phyloP scores from a whole-genome alignment of 30 jellyfish, hydroid and myxozoan species.

The Haliclystus octoradiatus region DNA sequence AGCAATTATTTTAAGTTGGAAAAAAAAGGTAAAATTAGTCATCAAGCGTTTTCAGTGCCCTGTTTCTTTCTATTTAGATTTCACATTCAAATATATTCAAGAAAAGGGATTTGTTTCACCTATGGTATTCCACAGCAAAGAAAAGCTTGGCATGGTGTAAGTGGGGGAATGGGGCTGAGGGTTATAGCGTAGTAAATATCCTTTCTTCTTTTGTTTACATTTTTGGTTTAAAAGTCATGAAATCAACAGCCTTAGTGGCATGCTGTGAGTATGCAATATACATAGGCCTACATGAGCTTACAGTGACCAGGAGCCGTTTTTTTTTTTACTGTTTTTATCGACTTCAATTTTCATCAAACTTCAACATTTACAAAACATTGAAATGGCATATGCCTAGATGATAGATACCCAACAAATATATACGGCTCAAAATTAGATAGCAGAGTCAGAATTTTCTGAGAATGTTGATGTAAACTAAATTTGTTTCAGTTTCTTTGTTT shows the following conservation, averaged over 20 bases:
- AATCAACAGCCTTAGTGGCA: background rate
- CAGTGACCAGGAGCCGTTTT: background rate
- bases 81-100: slow-evolving; percentile 68
- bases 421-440: too few species aligned
- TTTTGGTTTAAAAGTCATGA: background rate
- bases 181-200: too few species aligned
- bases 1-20: too few species aligned
- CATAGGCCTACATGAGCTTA: background rate
- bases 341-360: background rate
- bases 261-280: too few species aligned
- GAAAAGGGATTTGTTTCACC: slow-evolving; percentile 82
- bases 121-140: slow-evolving; percentile 41
- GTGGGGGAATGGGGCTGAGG: background rate
- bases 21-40: too few species aligned
- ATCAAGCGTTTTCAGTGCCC: too few species aligned
- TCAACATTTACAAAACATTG: background rate
- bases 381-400: too few species aligned
- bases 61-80: too few species aligned
- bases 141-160: slow-evolving; percentile 79
- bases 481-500: too few species aligned
- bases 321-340: background rate
- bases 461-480: too few species aligned
- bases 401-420: too few species aligned
- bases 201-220: background rate
- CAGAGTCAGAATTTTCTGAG: too few species aligned